Evolutionary conservation across 2,888 invertebrate genomes (phyloP), one percentile per base, ranked within the genome.

Genomic region (Barypeithes pellucidus): DNA sequence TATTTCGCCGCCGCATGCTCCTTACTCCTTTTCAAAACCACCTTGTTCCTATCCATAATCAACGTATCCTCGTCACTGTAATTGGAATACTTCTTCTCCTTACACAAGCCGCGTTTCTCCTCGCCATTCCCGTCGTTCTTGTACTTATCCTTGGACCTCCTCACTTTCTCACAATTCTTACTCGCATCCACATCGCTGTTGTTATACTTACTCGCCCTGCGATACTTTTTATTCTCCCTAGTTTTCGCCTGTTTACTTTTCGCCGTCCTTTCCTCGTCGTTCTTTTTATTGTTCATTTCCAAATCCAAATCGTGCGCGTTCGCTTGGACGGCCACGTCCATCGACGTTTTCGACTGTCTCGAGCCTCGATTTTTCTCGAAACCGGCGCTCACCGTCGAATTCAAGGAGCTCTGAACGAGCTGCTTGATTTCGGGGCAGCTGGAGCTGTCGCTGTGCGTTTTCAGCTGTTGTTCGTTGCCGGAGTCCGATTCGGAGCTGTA

Each of bases 271-370:
- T 78, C 80, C 57, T 76, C 78, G 22, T 79, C 80, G 63, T 77
- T 80, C 72, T 78, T 79, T 22, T 78, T 78, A 45, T 73, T 78
- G 71, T 79, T 70, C 76, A 78, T 67, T 66, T 78, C 72, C 39
- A 77, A 14, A 41, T 78, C 78, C 57, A 89, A 87, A 78, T 89
- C 89, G 72, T 87, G 87, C 1, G 88, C 88, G 80, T 89, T 89
- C 0, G 89, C 88, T 79, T 89, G 89, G n/a, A 89, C 89, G 8
- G 89, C 89, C 8, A 89, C 89, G 77, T 89, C 89, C 63, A 87
- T 89, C 54, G 89, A 89, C 0, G 87, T 88, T 79, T 81, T 80
- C 36, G 80, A 81, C 16, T 63, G 80, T 50, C 80, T 88, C 72
- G 89, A 89, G 67, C 87, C 88, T 8, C 87, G 85, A 62, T 76